Evolutionary conservation across 2,797 vertebrate species (phyloP), one percentile per base, ranked within the genome.

Genomic region (Phrynocephalus forsythii): DNA sequence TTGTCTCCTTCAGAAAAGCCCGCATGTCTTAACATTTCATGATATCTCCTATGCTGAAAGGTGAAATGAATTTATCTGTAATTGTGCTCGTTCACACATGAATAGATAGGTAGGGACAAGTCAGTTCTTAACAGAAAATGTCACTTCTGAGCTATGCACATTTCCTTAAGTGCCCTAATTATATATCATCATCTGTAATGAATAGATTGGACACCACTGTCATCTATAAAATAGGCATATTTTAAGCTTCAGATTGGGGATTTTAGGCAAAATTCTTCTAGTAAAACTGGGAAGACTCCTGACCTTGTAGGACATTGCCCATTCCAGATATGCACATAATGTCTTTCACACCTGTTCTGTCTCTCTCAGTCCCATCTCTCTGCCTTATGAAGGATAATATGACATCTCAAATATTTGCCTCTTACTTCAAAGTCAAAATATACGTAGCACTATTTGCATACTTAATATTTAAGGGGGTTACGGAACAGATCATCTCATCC

Each of bases 381-480:
- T 78, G 16, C 56, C 18, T 80, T n/a, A 66, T 50, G 26, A 84
- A 84, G 69, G 16, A 84, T 76, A 76, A 84, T 66, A 76, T 76
- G 33, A 18, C 13, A 66, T 44, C 72, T 84, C 83, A 84, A 84
- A 84, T 66, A 84, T 84, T 66, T 84, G 56, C 33, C 33, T 76
- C 44, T 20, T 56, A 44, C 66, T 38, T 66, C 16, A 44, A 33
- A 76, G 63, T 66, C 26, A 1, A 76, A 76, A 66, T 84, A 48
- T 22, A 63, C 44, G 7, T 76, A 76, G 72, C 56, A 66, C 33
- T 84, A 56, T 76, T 76, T 84, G 72, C 83, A 84, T 75, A 60
- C 33, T 10, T 38, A 81, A 44, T 66, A 44, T 84, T 16, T 38
- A 63, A 66, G 72, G 33, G 63, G 56, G 8, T n/a, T 84, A 44